Evolutionary conservation across 2,888 invertebrate species (phyloP).

Genomic region (Cheiracanthium punctorium): DNA sequence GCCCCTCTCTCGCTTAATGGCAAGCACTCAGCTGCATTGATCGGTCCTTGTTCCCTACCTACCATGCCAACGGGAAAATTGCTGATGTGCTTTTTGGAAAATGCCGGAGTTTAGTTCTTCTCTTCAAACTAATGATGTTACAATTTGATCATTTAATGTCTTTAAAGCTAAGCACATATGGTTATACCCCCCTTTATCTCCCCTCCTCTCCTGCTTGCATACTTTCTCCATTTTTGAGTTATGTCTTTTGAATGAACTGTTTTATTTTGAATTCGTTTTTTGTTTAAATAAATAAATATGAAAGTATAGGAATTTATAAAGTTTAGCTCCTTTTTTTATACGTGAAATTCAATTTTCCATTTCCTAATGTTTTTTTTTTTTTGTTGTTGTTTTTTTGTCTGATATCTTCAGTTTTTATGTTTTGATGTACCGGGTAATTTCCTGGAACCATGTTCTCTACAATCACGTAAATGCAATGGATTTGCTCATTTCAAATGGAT

Average conservation of each 20-base stretch:
- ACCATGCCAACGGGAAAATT: slow-evolving; percentile 35
- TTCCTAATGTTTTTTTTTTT: slow-evolving; percentile 8
- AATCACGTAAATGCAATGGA: not conserved
- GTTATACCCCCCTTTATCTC: not conserved
- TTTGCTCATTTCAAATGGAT: not conserved
- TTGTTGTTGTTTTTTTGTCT: not conserved
- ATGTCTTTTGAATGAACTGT: slow-evolving; percentile 23
- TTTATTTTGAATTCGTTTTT: not conserved
- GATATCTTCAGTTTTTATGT: not conserved
- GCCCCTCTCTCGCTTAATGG: slow-evolving; percentile 60
- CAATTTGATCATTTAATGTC: slow-evolving; percentile 68
- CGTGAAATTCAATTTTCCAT: slow-evolving; percentile 1
- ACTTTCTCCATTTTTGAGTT: slow-evolving; percentile 15
- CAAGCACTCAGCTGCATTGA: slow-evolving; percentile 63
- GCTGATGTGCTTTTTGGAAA: slow-evolving; percentile 56
- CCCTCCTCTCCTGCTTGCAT: not conserved
- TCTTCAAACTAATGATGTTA: slow-evolving; percentile 60
- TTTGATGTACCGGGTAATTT: not conserved
- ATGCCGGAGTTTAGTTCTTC: slow-evolving; percentile 31
- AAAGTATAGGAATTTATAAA: not conserved
- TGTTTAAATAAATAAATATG: not conserved
- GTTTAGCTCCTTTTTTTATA: not conserved
- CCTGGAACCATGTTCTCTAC: not conserved
- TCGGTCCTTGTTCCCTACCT: slow-evolving; percentile 32
- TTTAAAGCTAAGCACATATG: slow-evolving; percentile 46